Evolutionary conservation across 2,888 invertebrate genomes (phyloP), one percentile per base, ranked within the genome.

Genomic region (Sarcophaga rosellei): DNA sequence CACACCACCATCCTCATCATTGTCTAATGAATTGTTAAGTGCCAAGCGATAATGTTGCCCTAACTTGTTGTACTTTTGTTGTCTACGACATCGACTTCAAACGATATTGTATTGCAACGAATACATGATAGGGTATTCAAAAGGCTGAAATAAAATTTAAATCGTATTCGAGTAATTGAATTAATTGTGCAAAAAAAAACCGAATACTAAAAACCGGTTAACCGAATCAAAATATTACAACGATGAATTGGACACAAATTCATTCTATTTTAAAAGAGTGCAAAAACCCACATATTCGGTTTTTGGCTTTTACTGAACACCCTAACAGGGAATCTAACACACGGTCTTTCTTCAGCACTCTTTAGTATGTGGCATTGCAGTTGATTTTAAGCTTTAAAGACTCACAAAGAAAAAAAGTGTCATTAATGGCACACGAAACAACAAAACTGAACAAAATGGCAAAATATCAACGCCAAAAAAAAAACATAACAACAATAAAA

Each of bases 21-120:
- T 57, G 45, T 90, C 89, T 91, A 91, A 91, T 91, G 91, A 91
- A 91, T 91, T 91, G 91, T 91, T 91, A 90, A 91, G 90, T 91
- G 91, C 88, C 89, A 85, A 88, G 76, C 84, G 87, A 88, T 84
- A 88, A 88, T 88, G 87, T 88, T 88, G 88, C 88, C 86, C 87
- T 73, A 77, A 72, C 86, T 73, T 81, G 80, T 84, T 82, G 78
- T 76, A 66, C 62, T 53, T 25, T 25, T 75, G 72, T 75, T 44
- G 70, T 79, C 59, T 11, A 66, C 62, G 70, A 62, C 69, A 72
- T 62, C 20, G n/a, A 57, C 59, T 68, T 53, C 4, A 15, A 53
- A 53, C 23, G 81, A 81, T 69, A 75, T 76, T 70, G 63, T 25
- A 75, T 35, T 35, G 35, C 35, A 35, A 35, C 0, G 10, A 35